These are phyloP conservation scores for Microplitis mediator DNA, from an alignment of 1,140 invertebrate species.

Conservation along the genomic window DNA sequence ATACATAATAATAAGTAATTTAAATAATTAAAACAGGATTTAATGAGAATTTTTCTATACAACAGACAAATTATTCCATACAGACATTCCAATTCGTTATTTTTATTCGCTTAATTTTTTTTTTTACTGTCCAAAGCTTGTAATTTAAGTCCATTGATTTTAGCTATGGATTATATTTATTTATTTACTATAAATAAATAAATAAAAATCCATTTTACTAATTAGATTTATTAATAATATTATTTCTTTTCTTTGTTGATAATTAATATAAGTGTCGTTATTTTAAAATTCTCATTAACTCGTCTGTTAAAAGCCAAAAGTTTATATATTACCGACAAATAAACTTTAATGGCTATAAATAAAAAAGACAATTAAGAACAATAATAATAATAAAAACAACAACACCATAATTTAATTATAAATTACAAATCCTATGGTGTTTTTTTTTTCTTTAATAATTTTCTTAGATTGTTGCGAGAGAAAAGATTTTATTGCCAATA, in stretches of 20 bases:
- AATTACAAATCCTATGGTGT: not conserved
- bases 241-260: not conserved
- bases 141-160: not conserved
- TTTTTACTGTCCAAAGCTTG: not conserved
- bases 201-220: no score
- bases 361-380: conserved; percentile 5
- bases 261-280: conserved; percentile 15
- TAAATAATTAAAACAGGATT: conserved; percentile 40
- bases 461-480: conserved; percentile 47
- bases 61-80: conserved; percentile 46
- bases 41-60: not conserved
- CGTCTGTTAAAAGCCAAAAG: conserved; percentile 39
- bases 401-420: not conserved
- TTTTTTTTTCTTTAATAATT: conserved; percentile 35
- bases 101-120: conserved; percentile 20
- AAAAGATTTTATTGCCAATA: conserved; percentile 34
- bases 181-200: no score
- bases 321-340: conserved; percentile 22
- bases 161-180: no score
- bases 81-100: conserved; percentile 52
- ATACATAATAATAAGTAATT: conserved; percentile 14
- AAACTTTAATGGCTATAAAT: conserved; percentile 3
- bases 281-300: conserved; percentile 38
- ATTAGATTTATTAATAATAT: no score
- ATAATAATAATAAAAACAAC: not conserved